Base-by-base conservation (phyloP, 2,113 vertebrate species). In the Lophotis ruficrista region DNA sequence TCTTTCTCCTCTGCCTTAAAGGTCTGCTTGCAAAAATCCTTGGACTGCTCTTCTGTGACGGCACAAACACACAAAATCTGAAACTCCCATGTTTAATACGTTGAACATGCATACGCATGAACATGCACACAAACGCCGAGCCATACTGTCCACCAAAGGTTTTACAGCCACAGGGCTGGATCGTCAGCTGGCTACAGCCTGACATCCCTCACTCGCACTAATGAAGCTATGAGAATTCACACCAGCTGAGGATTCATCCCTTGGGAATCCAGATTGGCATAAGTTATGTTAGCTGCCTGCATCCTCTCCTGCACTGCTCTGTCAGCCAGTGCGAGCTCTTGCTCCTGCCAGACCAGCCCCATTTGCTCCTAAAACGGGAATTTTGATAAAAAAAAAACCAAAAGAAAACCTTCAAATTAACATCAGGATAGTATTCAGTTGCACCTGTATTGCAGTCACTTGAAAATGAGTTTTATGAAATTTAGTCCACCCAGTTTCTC, bases 31-130 rank as follows among this genome's bases (percentile, higher is more conserved):
- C 10, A 48, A 10, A 66, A 71, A 16, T 4, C 31, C 71, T n/a
- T 6, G 2, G 23, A 9, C 64, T 4, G 31, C 14, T n/a, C 25
- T 89, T 57, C 45, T n/a, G 38, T 0, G 0, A 5, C 2, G 6
- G 21, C 5, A 61, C 19, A 6, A 12, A 0, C 65, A 14, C 0
- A 0, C 18, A 2, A 10, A 33, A n/a, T 1, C 35, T 7, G 10
- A 7, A 73, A 22, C 24, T 33, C 14, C 31, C 1, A 0, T 1
- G 3, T 61, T 83, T 11, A 12, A 15, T 1, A 7, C 3, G 0
- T 22, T 16, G 18, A 28, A 10, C 5, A 3, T 4, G 23, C 58
- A 38, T 6, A 51, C 4, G 5, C 41, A 10, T 0, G 5, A 73
- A 48, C 31, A n/a, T 0, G 0, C 35, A 50, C 21, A 4, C 21